A percentile compares a stretch with the other conserved stretches of the same genome.
These are phyloP conservation scores for Notothenia rossii DNA, from an alignment of 2,113 vertebrate species.

Conservation along the genomic window DNA sequence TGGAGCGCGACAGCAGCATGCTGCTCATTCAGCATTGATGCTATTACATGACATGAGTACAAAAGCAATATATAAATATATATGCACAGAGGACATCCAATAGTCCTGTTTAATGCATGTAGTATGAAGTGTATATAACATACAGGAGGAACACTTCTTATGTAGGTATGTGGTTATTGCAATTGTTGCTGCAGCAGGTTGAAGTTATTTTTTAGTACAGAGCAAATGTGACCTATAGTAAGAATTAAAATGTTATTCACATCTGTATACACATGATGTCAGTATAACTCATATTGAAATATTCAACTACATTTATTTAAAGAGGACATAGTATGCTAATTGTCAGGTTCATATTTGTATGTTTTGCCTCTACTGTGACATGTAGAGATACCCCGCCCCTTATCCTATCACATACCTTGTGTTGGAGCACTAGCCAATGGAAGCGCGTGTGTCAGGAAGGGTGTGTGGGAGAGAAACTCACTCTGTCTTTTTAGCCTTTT, in stretches of 20 bases:
- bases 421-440: no score
- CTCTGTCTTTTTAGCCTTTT: no score
- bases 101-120: neutral
- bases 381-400: no score
- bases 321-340: neutral
- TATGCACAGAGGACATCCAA: neutral
- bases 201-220: neutral
- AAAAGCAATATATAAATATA: neutral
- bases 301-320: neutral
- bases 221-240: neutral
- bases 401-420: no score
- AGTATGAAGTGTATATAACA: neutral
- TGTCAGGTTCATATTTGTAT: no score
- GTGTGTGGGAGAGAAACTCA: no score
- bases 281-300: no score
- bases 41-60: neutral
- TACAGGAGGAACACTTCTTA: neutral
- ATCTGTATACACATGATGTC: neutral
- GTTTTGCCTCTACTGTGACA: no score
- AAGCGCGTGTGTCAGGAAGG: no score
- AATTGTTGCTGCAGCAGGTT: neutral
- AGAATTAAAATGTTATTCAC: neutral
- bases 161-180: no score
- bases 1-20: constrained; percentile 1
- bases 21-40: neutral